These are phyloP conservation scores for Epicampocera succincta DNA, from an alignment of 2,888 invertebrate species.

Conservation along the genomic window DNA sequence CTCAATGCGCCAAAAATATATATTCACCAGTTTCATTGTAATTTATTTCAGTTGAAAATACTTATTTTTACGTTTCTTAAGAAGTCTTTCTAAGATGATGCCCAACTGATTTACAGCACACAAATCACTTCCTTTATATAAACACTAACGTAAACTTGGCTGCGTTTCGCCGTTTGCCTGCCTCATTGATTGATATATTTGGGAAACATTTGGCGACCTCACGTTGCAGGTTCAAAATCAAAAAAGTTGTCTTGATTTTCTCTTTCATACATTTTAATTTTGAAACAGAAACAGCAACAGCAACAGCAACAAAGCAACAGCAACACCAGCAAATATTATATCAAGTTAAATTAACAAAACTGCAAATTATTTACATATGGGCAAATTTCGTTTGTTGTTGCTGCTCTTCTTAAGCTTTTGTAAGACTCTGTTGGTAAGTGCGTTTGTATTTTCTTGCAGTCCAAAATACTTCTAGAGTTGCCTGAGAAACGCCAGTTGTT, in stretches of 20 bases:
- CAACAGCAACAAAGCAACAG: slow-evolving; percentile 37
- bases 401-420: slow-evolving; percentile 27
- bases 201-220: slow-evolving; percentile 52
- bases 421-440: slow-evolving; percentile 11
- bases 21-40: slow-evolving; percentile 59
- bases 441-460: slow-evolving; percentile 15
- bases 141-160: slow-evolving; percentile 20
- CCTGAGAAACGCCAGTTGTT: slow-evolving; percentile 66
- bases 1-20: background rate
- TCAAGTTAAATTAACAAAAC: slow-evolving; percentile 29
- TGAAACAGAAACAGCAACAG: slow-evolving; percentile 39
- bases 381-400: slow-evolving; percentile 21
- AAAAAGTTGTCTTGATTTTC: slow-evolving; percentile 23
- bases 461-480: slow-evolving; percentile 56
- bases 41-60: background rate
- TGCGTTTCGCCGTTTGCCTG: slow-evolving; percentile 16
- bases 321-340: slow-evolving; percentile 28
- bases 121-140: slow-evolving; percentile 61
- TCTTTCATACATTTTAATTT: slow-evolving; percentile 53
- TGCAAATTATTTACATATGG: slow-evolving; percentile 46
- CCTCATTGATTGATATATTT: slow-evolving; percentile 17
- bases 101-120: slow-evolving; percentile 32
- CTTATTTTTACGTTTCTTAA: background rate
- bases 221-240: slow-evolving; percentile 68
- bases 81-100: slow-evolving; percentile 33